Percentiles rank a stretch among this genome's conserved stretches.
Evolutionary conservation across 2,113 vertebrate genomes (phyloP).

Genomic region (Onychostruthus taczanowskii): DNA sequence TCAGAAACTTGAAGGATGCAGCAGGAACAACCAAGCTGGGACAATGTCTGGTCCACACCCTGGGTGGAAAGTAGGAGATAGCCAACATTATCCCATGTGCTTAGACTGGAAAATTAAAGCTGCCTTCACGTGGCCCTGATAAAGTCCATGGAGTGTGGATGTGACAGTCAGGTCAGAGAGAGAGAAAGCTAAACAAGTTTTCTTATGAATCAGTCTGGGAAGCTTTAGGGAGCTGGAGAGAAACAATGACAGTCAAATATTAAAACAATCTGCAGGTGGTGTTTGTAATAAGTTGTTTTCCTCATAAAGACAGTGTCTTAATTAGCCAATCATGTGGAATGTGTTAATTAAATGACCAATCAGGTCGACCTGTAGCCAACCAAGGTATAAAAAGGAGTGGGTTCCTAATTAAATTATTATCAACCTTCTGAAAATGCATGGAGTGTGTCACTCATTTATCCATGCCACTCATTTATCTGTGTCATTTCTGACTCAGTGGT

Average conservation of each 20-base stretch:
- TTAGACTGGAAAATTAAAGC: background rate
- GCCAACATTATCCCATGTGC: background rate
- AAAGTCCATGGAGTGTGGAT: background rate
- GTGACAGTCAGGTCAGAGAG: background rate
- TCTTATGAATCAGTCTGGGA: background rate
- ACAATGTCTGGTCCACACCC: background rate
- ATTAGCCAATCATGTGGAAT: background rate
- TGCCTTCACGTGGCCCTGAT: background rate
- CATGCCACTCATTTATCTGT: too few relatives aligned
- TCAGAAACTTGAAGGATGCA: background rate
- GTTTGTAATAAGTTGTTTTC: background rate
- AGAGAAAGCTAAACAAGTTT: background rate
- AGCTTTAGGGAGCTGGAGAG: background rate
- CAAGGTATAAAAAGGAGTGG: background rate
- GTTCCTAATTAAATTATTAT: background rate
- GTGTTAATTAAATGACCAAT: background rate
- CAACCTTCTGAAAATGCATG: background rate
- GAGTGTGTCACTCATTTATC: background rate
- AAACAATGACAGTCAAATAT: background rate
- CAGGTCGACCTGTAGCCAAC: background rate
- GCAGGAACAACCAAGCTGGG: background rate
- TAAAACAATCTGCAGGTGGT: background rate
- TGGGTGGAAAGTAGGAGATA: background rate
- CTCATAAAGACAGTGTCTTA: background rate
- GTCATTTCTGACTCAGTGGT: background rate